phyloP scores from a whole-genome alignment of 2,888 invertebrate genomes.

The Chloroclystis v-ata region DNA sequence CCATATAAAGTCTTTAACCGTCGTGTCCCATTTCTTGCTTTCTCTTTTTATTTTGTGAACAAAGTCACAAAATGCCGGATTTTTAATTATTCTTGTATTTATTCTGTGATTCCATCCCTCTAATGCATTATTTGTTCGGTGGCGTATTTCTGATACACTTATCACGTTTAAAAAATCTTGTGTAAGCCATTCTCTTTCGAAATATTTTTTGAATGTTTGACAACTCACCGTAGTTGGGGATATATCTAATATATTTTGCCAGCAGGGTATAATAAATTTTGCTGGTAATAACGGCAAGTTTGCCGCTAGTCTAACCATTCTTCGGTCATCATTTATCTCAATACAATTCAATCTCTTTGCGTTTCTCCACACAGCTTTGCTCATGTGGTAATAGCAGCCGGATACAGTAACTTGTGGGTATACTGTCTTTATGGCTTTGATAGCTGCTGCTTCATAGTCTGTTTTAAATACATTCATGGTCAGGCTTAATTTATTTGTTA shows the following conservation, averaged over 20 bases:
- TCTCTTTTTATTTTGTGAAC: too few relatives aligned
- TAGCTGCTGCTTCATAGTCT: conserved; percentile 6
- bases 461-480: not conserved
- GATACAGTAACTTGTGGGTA: conserved; percentile 1
- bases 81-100: too few relatives aligned
- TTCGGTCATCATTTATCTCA: not conserved
- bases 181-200: not conserved
- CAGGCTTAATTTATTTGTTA: conserved; percentile 1
- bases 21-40: too few relatives aligned
- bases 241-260: not conserved
- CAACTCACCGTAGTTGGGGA: not conserved
- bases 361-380: conserved; percentile 9
- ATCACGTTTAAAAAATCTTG: not conserved
- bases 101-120: conserved; percentile 1
- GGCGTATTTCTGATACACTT: not conserved
- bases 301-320: not conserved
- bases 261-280: not conserved
- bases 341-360: conserved; percentile 1
- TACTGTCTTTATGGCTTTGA: conserved; percentile 4
- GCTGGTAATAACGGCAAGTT: conserved; percentile 2
- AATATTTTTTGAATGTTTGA: not conserved
- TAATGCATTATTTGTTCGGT: conserved; percentile 3
- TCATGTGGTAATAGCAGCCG: conserved; percentile 5
- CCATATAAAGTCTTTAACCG: too few relatives aligned
- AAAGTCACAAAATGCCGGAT: too few relatives aligned